Percentiles rank a stretch among this genome's conserved stretches.
phyloP scores from a whole-genome alignment of 1,140 invertebrate genomes.

The Plutomurus gul region DNA sequence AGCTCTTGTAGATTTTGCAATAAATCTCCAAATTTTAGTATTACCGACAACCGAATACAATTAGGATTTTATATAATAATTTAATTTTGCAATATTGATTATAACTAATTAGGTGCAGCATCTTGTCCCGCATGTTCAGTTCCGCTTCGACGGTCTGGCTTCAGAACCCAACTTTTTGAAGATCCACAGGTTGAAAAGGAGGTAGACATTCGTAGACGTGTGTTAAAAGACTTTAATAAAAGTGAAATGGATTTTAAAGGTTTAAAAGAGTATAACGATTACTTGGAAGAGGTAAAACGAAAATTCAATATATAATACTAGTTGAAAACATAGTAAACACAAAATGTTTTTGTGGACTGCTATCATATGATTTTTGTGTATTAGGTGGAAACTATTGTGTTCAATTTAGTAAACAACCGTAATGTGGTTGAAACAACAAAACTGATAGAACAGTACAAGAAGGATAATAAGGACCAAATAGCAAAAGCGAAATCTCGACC shows the following conservation, averaged over 20 bases:
- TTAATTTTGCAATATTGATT: not conserved
- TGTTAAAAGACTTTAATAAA: constrained; percentile 89
- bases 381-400: constrained; percentile 85
- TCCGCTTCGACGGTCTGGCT: constrained; percentile 83
- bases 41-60: not conserved
- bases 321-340: not conserved
- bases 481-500: constrained; percentile 60
- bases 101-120: constrained; percentile 72
- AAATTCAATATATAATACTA: not conserved
- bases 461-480: constrained; percentile 89
- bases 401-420: constrained; percentile 88
- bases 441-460: constrained; percentile 91
- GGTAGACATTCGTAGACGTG: constrained; percentile 88
- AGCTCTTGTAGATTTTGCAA: no score
- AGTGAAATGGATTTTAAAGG: constrained; percentile 85
- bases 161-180: constrained; percentile 93
- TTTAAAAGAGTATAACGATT: constrained; percentile 87
- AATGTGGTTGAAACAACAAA: constrained; percentile 88
- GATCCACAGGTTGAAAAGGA: constrained; percentile 96
- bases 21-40: no score
- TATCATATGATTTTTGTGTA: not conserved
- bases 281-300: constrained; percentile 72
- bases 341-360: not conserved
- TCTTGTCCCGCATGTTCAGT: constrained; percentile 90
- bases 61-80: not conserved